Conservation (phyloP, 2,888 invertebrate species). For the Patella pellucida region DNA sequence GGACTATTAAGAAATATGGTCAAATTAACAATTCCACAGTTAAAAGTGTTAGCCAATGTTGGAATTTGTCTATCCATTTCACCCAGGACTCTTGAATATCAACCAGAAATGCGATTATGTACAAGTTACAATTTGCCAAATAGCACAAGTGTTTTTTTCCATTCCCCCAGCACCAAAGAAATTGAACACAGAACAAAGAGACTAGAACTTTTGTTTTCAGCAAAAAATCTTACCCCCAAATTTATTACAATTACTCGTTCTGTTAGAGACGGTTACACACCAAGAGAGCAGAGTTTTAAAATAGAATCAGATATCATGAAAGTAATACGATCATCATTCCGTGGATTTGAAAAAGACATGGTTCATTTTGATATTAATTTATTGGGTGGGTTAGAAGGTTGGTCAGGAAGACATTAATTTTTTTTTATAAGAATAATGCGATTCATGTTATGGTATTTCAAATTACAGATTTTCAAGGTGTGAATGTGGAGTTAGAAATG, state of each 20-base stretch:
- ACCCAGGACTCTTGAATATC: slow-evolving; percentile 38
- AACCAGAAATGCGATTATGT: slow-evolving; percentile 35
- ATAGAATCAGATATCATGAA: slow-evolving; percentile 53
- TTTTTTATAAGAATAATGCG: neutral
- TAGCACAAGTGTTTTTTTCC: slow-evolving; percentile 41
- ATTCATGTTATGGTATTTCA: slow-evolving; percentile 10
- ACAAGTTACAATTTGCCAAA: slow-evolving; percentile 53
- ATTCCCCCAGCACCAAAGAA: slow-evolving; percentile 42
- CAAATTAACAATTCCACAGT: slow-evolving; percentile 41
- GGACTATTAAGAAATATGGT: slow-evolving; percentile 29
- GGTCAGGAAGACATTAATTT: slow-evolving; percentile 37
- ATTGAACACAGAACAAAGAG: slow-evolving; percentile 34
- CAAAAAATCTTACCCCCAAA: slow-evolving; percentile 36
- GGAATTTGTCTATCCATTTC: slow-evolving; percentile 55
- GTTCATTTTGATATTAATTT: slow-evolving; percentile 57
- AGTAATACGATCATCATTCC: slow-evolving; percentile 35
- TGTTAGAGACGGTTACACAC: slow-evolving; percentile 64
- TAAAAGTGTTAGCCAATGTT: slow-evolving; percentile 40
- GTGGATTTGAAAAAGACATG: slow-evolving; percentile 24
- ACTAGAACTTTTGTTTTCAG: slow-evolving; percentile 39
- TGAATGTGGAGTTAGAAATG: slow-evolving; percentile 4
- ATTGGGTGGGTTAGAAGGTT: slow-evolving; percentile 56
- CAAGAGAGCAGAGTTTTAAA: slow-evolving; percentile 46
- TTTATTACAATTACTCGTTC: slow-evolving; percentile 61
- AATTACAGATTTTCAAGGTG: neutral